Evolutionary conservation across 2,888 invertebrate species (phyloP), one percentile per base, ranked within the genome.

Genomic region (Congeria kusceri): DNA sequence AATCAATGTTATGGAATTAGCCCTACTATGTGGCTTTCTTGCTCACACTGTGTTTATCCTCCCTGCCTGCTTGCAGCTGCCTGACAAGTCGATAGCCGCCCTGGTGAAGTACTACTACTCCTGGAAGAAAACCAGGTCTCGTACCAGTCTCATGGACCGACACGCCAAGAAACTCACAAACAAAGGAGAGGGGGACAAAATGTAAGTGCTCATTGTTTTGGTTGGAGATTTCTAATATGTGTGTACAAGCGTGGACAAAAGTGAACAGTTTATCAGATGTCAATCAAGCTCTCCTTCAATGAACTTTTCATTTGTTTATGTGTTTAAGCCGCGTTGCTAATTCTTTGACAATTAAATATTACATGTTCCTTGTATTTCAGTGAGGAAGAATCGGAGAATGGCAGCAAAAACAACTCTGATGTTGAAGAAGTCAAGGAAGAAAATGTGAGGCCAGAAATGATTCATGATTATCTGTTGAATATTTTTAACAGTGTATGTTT

Each of bases 31-130:
- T 32, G 11, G 32, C 32, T 32, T n/a, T 32, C 32, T 32, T 32
- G 32, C 32, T 11, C 11, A 32, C 11, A 32, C 32, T 32, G 32
- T 32, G 32, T 32, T 4, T 4, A 32, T 32, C 4, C 4, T 32
- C 4, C 32, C 32, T 32, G 32, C 4, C 4, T 32, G 32, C 32
- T 83, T 94, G 28, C 94, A 98, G 98, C 94, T 99, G 90, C 99
- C 99, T 44, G 99, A 99, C 93, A 99, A 99, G 94, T 97, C 98
- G 62, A 98, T 99, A 92, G 97, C 98, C 61, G 97, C 97, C 89
- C 95, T 99, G 90, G 98, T 99, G 1, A 98, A 98, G 94, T 98
- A 98, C 93, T 99, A 99, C 94, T 99, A 99, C 93, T 97, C 98
- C 90, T 99, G 99, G 99, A 99, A 99, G 94, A 99, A 99, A 93